These are phyloP conservation scores for Austrofundulus limnaeus DNA, from an alignment of 2,113 vertebrate species.

Conservation along the genomic window DNA sequence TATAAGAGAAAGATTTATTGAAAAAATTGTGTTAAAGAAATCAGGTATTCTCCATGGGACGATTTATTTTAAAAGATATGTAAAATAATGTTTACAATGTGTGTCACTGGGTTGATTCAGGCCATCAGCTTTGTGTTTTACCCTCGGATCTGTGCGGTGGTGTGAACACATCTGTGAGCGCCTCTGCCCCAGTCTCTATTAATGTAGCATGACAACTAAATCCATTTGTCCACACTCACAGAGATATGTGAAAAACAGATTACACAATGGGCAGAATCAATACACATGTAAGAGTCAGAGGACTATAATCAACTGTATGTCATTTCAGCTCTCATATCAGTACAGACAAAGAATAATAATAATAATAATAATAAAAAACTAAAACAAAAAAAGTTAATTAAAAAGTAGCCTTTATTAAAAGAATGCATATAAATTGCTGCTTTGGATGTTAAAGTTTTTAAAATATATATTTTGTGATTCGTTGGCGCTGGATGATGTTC, in stretches of 20 bases:
- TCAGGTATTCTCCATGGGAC: no score
- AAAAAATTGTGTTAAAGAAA: background rate
- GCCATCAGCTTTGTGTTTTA: constrained; percentile 62
- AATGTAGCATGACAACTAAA: constrained; percentile 58
- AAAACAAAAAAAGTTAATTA: no score
- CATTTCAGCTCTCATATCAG: no score
- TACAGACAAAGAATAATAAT: no score
- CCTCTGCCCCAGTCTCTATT: constrained; percentile 52
- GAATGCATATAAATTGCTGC: no score
- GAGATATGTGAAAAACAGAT: constrained; percentile 24
- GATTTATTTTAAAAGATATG: no score
- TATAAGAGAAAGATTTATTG: constrained; percentile 18
- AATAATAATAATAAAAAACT: no score
- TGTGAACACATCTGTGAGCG: constrained; percentile 41
- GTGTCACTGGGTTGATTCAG: constrained; percentile 60
- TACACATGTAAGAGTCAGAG: constrained; percentile 9
- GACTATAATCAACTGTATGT: background rate
- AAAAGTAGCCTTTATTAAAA: no score
- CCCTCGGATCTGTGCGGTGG: constrained; percentile 57
- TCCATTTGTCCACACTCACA: constrained; percentile 45
- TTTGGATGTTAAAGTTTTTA: no score
- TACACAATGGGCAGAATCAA: constrained; percentile 39
- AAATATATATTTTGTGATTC: no score
- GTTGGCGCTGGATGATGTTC: no score
- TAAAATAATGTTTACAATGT: no score